phyloP scores from a whole-genome alignment of 2,888 invertebrate species.

The Dioctria linearis region DNA sequence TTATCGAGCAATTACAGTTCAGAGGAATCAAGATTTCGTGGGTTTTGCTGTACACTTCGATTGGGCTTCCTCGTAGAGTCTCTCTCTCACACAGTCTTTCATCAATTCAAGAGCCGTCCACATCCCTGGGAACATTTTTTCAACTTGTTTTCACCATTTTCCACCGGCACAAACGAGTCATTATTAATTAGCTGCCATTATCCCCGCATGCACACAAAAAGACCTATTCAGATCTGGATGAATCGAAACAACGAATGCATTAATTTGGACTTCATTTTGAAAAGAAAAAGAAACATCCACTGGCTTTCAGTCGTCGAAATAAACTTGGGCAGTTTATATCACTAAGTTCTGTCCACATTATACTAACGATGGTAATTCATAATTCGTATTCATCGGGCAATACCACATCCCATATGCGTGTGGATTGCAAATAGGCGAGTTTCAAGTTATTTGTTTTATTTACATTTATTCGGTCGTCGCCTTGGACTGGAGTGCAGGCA shows the following conservation, averaged over 20 bases:
- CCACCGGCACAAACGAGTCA: slow-evolving; percentile 46
- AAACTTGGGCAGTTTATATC: slow-evolving; percentile 46
- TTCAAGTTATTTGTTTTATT: slow-evolving; percentile 10
- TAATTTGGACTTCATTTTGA: slow-evolving; percentile 29
- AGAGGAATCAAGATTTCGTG: slow-evolving; percentile 43
- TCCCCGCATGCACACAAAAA: slow-evolving; percentile 44
- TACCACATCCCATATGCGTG: slow-evolving; percentile 20
- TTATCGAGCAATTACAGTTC: slow-evolving; percentile 49
- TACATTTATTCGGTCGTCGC: neutral
- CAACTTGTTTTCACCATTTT: slow-evolving; percentile 48
- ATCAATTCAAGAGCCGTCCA: neutral
- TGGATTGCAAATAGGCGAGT: neutral
- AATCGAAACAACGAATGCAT: slow-evolving; percentile 41
- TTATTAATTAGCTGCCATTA: slow-evolving; percentile 52
- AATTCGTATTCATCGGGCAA: slow-evolving; percentile 26
- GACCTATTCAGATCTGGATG: slow-evolving; percentile 25
- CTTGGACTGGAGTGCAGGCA: neutral
- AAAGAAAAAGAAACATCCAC: slow-evolving; percentile 34
- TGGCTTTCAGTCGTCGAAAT: slow-evolving; percentile 12
- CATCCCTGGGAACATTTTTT: slow-evolving; percentile 10
- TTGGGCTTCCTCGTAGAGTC: slow-evolving; percentile 24
- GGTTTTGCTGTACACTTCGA: slow-evolving; percentile 1
- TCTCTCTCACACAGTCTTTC: slow-evolving; percentile 10
- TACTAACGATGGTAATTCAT: slow-evolving; percentile 23
- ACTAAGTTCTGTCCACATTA: slow-evolving; percentile 16